phyloP scores from a whole-genome alignment of 2,888 invertebrate genomes.

The Helleia helle region DNA sequence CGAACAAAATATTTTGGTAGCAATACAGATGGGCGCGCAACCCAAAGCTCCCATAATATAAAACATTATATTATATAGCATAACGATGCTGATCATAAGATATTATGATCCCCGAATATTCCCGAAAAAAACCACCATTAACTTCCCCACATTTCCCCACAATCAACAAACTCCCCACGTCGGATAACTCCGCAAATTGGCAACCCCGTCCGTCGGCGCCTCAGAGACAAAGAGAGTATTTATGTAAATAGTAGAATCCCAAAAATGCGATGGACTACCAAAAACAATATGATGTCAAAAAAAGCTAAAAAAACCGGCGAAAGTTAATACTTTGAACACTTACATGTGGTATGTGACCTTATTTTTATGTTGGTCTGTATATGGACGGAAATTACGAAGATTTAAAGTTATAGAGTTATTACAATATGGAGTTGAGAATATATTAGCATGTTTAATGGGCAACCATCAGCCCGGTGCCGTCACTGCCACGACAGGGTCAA shows the following conservation, averaged over 20 bases:
- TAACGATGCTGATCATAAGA: too few relatives aligned
- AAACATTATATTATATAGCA: too few relatives aligned
- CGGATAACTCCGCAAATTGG: too few relatives aligned
- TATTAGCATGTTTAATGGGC: not conserved
- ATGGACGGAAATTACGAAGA: constrained; percentile 14
- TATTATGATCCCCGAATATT: too few relatives aligned
- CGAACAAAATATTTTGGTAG: too few relatives aligned
- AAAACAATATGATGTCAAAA: constrained; percentile 53
- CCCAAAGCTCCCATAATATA: too few relatives aligned
- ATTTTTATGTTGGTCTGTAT: constrained; percentile 17
- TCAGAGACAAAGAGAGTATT: constrained; percentile 66
- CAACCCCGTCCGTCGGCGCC: constrained; percentile 49
- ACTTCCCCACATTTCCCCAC: too few relatives aligned
- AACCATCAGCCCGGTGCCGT: too few relatives aligned
- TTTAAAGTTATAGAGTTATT: constrained; percentile 5
- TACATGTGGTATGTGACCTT: constrained; percentile 27
- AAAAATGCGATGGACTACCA: constrained; percentile 49
- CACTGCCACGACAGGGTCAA: too few relatives aligned
- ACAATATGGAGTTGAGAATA: not conserved
- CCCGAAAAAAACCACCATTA: too few relatives aligned
- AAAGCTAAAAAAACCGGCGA: constrained; percentile 59
- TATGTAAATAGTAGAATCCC: constrained; percentile 69
- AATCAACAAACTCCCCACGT: too few relatives aligned
- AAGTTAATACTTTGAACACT: constrained; percentile 54
- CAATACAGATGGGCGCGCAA: too few relatives aligned